phyloP scores from a whole-genome alignment of 2,113 vertebrate genomes.

The Chelonoidis abingdonii region DNA sequence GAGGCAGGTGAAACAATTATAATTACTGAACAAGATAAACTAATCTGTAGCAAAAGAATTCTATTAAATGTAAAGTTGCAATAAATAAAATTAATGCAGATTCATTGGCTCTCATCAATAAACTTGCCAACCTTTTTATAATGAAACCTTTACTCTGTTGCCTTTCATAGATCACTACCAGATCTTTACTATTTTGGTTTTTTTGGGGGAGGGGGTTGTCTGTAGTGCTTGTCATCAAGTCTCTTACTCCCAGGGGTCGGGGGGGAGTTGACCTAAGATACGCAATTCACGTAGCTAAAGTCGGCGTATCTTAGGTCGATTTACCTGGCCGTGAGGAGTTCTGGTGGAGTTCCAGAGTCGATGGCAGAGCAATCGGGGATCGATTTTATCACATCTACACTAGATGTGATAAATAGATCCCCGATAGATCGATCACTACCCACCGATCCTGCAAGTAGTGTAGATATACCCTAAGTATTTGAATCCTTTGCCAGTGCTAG shows the following conservation, averaged over 20 bases:
- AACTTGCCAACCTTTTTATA: background rate
- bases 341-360: too few species aligned
- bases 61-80: background rate
- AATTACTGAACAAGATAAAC: background rate
- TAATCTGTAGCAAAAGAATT: background rate
- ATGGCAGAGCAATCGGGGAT: too few species aligned
- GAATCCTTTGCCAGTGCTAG: background rate
- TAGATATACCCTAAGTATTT: rapidly evolving
- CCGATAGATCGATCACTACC: too few species aligned
- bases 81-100: background rate
- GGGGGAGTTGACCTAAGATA: too few species aligned
- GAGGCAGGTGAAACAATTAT: background rate
- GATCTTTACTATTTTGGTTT: background rate
- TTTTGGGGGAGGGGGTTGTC: background rate
- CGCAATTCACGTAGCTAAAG: too few species aligned
- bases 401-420: too few species aligned
- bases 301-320: too few species aligned
- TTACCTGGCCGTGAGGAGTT: too few species aligned
- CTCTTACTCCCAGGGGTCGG: background rate
- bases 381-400: too few species aligned
- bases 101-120: background rate
- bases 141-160: background rate
- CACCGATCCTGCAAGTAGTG: too few species aligned
- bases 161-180: background rate
- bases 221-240: background rate